Percentiles rank a stretch among this genome's conserved stretches.
phyloP scores from a whole-genome alignment of 2,888 invertebrate species.

The Hirtodrosophila histrioides region DNA sequence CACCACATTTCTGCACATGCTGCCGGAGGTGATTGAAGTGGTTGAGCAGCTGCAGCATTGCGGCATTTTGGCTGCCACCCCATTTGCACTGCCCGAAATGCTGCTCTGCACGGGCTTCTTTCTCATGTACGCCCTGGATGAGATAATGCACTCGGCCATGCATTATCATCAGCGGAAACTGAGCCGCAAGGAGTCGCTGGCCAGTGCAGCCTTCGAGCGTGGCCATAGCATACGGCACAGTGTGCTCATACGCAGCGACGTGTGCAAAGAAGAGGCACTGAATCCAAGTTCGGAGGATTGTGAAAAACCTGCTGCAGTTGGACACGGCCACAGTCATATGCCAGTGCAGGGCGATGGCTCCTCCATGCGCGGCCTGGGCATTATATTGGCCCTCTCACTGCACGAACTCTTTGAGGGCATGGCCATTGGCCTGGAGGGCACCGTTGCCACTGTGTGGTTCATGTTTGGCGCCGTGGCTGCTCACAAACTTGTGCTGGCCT shows the following conservation, averaged over 20 bases:
- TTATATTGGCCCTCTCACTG: slow-evolving; percentile 92
- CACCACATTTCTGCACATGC: slow-evolving; percentile 92
- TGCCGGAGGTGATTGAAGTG: slow-evolving; percentile 91
- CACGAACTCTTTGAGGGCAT: slow-evolving; percentile 95
- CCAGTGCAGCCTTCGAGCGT: slow-evolving; percentile 81
- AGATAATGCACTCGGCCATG: slow-evolving; percentile 89
- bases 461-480: slow-evolving; percentile 93
- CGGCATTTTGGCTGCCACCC: slow-evolving; percentile 84
- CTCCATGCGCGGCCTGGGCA: slow-evolving; percentile 89
- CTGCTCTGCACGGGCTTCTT: slow-evolving; percentile 91
- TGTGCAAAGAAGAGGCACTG: neutral
- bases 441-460: slow-evolving; percentile 88
- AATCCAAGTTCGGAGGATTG: slow-evolving; percentile 16
- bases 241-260: slow-evolving; percentile 54
- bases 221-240: slow-evolving; percentile 81
- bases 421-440: slow-evolving; percentile 91
- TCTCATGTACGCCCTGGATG: slow-evolving; percentile 92
- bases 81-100: slow-evolving; percentile 88
- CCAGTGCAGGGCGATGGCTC: slow-evolving; percentile 70
- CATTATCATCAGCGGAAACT: slow-evolving; percentile 85
- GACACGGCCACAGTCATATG: slow-evolving; percentile 65
- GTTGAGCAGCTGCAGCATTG: slow-evolving; percentile 86
- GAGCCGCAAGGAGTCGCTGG: slow-evolving; percentile 66
- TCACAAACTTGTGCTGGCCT: slow-evolving; percentile 94
- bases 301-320: neutral